Percentiles rank a stretch among this genome's conserved stretches.
phyloP scores from a whole-genome alignment of 1,140 invertebrate genomes.

The Macrosteles quadrilineatus region DNA sequence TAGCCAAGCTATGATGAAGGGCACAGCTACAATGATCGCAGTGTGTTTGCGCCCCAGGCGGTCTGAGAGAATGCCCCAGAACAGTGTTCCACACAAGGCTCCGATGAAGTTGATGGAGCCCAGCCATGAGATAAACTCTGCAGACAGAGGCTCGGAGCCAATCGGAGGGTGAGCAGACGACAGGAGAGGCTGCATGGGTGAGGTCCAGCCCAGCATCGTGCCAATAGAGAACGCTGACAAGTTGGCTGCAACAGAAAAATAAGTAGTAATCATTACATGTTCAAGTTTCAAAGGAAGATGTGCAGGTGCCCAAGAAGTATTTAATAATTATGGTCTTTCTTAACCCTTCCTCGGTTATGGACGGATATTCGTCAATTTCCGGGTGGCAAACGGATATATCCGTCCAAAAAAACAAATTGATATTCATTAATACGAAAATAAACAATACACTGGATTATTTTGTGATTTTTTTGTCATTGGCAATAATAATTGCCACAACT shows the following conservation, averaged over 20 bases:
- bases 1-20: conserved; percentile 77
- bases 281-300: no score
- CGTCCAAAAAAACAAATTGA: no score
- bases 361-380: no score
- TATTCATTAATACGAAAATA: no score
- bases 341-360: no score
- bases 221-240: conserved; percentile 54
- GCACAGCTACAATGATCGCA: conserved; percentile 66
- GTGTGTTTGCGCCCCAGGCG: conserved; percentile 72
- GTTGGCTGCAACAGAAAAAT: conserved; percentile 54
- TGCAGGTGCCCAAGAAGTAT: no score
- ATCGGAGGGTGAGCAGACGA: conserved; percentile 49
- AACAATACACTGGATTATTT: no score
- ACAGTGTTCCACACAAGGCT: conserved; percentile 70
- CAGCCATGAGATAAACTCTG: conserved; percentile 63
- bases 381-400: no score
- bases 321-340: no score
- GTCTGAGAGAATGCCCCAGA: conserved; percentile 70
- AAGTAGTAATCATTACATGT: no score
- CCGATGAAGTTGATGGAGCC: conserved; percentile 77
- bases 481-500: no score
- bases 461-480: no score
- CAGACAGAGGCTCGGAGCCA: conserved; percentile 49
- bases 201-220: conserved; percentile 55
- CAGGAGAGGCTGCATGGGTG: conserved; percentile 54